These are phyloP conservation scores for Cyclophora punctaria DNA, from an alignment of 2,888 invertebrate species.

Conservation along the genomic window DNA sequence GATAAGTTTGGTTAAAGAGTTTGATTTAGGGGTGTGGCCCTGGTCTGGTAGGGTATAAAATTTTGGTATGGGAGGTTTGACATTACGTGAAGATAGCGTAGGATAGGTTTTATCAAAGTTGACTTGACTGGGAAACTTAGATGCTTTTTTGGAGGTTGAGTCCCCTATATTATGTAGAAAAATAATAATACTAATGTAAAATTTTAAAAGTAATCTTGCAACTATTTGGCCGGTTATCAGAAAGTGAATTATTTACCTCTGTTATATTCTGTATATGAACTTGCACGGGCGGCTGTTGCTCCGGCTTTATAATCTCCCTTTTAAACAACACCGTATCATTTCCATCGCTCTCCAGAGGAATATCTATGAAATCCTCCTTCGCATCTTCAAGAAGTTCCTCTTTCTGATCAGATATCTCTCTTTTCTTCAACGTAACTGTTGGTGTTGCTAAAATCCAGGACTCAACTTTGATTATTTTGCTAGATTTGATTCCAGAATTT, in stretches of 20 bases:
- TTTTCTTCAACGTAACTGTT: conserved; percentile 46
- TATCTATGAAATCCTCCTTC: conserved; percentile 54
- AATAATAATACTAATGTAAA: too few relatives aligned
- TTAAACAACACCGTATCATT: conserved; percentile 59
- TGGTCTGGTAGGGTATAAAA: too few relatives aligned
- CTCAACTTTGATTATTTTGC: conserved; percentile 42
- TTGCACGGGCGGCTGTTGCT: conserved; percentile 75
- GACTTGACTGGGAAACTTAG: too few relatives aligned
- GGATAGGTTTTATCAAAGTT: too few relatives aligned
- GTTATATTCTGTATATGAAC: conserved; percentile 81
- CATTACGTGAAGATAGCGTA: too few relatives aligned
- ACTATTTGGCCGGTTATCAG: background rate
- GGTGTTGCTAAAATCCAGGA: conserved; percentile 62
- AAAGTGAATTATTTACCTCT: conserved; percentile 39
- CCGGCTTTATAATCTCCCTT: conserved; percentile 63
- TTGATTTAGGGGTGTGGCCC: too few relatives aligned
- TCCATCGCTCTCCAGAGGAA: conserved; percentile 54
- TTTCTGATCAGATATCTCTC: conserved; percentile 44
- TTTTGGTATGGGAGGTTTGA: too few relatives aligned
- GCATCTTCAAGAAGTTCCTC: conserved; percentile 22
- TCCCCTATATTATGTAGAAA: too few relatives aligned
- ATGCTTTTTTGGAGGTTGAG: too few relatives aligned
- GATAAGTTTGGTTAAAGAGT: too few relatives aligned
- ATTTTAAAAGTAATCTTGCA: background rate
- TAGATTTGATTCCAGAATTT: conserved; percentile 39